Percentiles rank a stretch among this genome's conserved stretches.
These are phyloP conservation scores for Cyrtonyx montezumae DNA, from an alignment of 2,113 vertebrate species.

Conservation along the genomic window DNA sequence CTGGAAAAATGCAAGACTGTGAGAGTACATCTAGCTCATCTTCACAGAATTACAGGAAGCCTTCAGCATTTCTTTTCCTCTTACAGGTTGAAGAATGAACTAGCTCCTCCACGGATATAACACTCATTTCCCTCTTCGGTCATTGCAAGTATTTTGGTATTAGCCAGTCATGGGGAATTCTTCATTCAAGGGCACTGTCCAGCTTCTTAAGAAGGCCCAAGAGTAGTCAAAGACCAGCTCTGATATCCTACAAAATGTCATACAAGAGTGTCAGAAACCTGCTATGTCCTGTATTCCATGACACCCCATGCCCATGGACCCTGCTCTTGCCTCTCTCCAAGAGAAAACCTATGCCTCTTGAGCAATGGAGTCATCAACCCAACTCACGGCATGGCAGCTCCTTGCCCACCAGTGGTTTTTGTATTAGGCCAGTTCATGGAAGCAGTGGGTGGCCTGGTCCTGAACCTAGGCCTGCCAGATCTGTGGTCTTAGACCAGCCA, in stretches of 20 bases:
- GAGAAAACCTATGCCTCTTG: not conserved
- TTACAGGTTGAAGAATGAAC: conserved; percentile 3
- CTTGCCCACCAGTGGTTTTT: not conserved
- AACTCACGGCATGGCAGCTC: not conserved
- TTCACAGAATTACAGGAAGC: not conserved
- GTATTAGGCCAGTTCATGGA: not conserved
- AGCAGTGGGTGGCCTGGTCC: not conserved
- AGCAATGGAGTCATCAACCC: not conserved
- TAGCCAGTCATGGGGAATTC: not conserved
- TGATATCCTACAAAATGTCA: not conserved
- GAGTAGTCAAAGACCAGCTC: not conserved
- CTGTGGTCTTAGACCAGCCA: not conserved
- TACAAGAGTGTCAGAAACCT: not conserved
- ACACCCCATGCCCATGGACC: not conserved
- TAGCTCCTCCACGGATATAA: not conserved
- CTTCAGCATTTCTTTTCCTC: not conserved
- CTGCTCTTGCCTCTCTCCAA: not conserved
- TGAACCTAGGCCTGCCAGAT: too few species aligned
- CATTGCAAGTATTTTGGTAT: not conserved
- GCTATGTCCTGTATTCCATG: not conserved
- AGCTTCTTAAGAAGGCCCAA: not conserved
- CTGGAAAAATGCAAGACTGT: conserved; percentile 21
- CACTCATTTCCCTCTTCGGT: not conserved
- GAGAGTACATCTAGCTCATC: not conserved
- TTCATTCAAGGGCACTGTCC: not conserved